phyloP scores from a whole-genome alignment of 1,140 invertebrate genomes.

The Manduca sexta region DNA sequence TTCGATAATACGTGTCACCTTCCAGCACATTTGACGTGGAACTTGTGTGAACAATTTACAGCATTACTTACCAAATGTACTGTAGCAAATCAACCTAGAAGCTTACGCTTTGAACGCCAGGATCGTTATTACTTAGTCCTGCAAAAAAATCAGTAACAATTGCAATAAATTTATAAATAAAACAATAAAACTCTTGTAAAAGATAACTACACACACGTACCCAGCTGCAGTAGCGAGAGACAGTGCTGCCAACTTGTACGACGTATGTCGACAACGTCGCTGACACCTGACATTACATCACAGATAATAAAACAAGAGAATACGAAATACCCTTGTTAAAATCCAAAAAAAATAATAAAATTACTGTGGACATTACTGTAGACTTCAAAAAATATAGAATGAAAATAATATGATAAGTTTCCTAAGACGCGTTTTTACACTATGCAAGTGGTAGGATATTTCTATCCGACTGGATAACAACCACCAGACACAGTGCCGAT shows the following conservation, averaged over 20 bases:
- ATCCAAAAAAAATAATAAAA: too few species aligned
- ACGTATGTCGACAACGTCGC: too few species aligned
- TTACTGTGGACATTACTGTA: too few species aligned
- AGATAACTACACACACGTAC: conserved; percentile 33
- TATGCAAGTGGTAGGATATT: too few species aligned
- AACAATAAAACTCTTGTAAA: conserved; percentile 35
- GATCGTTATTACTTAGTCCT: conserved; percentile 52
- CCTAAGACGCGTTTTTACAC: too few species aligned
- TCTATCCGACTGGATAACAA: too few species aligned
- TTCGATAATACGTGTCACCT: conserved; percentile 71
- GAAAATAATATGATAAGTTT: too few species aligned
- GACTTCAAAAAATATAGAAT: too few species aligned
- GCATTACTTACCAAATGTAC: conserved; percentile 59
- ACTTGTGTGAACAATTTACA: conserved; percentile 45
- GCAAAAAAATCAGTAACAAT: conserved; percentile 33
- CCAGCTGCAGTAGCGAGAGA: conserved; percentile 22
- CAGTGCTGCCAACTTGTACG: conserved; percentile 4
- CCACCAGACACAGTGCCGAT: too few species aligned
- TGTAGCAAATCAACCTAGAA: conserved; percentile 64
- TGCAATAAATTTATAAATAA: conserved; percentile 30
- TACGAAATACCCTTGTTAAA: too few species aligned
- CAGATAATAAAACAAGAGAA: too few species aligned
- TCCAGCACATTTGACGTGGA: conserved; percentile 72
- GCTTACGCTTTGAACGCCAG: conserved; percentile 59
- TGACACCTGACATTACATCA: too few species aligned